These are phyloP conservation scores for Nomada fucata DNA, from an alignment of 2,888 invertebrate species.

Conservation along the genomic window DNA sequence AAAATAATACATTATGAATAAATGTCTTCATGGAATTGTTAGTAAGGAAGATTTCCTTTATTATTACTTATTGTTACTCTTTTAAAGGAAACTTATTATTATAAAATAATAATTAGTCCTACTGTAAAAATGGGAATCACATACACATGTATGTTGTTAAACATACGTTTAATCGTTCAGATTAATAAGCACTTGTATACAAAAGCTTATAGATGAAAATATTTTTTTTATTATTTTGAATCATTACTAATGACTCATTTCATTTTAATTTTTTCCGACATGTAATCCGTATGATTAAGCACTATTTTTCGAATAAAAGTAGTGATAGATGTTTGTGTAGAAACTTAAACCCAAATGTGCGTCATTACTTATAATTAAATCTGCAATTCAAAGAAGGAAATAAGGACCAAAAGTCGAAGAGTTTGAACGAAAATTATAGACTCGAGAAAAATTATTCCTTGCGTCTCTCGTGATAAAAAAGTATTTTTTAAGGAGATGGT, in stretches of 20 bases:
- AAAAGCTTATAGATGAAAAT: neutral
- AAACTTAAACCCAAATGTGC: conserved; percentile 51
- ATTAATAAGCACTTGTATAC: neutral
- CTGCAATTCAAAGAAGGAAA: too few relatives aligned
- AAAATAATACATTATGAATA: conserved; percentile 26
- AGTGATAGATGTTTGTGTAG: conserved; percentile 3
- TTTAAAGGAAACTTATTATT: neutral
- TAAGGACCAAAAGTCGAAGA: too few relatives aligned
- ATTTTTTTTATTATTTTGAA: neutral
- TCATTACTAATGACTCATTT: neutral
- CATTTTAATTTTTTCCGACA: conserved; percentile 8
- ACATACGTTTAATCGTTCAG: neutral
- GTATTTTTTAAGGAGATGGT: too few relatives aligned
- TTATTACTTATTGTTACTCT: conserved; percentile 5
- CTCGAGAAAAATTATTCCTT: too few relatives aligned
- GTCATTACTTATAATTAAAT: conserved; percentile 38
- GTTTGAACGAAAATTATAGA: too few relatives aligned
- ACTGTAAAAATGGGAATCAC: neutral
- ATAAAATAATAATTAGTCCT: neutral
- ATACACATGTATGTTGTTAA: neutral
- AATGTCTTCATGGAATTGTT: conserved; percentile 25
- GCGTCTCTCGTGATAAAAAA: too few relatives aligned
- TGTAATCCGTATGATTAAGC: neutral
- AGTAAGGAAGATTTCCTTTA: neutral
- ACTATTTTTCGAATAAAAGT: conserved; percentile 2